These are phyloP conservation scores for Drosophila acutilabella DNA, from an alignment of 2,888 invertebrate species.

Conservation along the genomic window DNA sequence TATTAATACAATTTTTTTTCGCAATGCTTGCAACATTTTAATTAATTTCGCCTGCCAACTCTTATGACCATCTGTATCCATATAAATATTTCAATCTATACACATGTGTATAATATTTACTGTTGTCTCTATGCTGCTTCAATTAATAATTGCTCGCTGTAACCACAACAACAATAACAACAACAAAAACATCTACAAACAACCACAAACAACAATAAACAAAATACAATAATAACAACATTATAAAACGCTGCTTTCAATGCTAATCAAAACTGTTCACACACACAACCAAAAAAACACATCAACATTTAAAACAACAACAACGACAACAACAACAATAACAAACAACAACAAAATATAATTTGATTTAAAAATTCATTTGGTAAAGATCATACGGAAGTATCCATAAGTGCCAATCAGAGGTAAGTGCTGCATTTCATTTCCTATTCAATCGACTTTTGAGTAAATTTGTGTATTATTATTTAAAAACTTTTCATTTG, in stretches of 20 bases:
- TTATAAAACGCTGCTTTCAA: conserved; percentile 36
- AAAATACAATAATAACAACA: conserved; percentile 52
- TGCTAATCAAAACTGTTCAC: conserved; percentile 25
- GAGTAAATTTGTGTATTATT: not conserved
- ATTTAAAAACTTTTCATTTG: not conserved
- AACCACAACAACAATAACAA: conserved; percentile 57
- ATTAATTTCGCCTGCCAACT: conserved; percentile 50
- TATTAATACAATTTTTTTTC: conserved; percentile 15
- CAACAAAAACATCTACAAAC: conserved; percentile 38
- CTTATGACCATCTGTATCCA: conserved; percentile 39
- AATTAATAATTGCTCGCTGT: conserved; percentile 60
- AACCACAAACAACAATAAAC: conserved; percentile 40
- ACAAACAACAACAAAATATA: conserved; percentile 44
- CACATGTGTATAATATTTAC: conserved; percentile 48
- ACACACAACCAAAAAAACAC: conserved; percentile 32
- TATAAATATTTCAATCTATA: conserved; percentile 41
- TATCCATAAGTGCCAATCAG: conserved; percentile 84
- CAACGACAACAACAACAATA: conserved; percentile 36
- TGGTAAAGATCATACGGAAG: conserved; percentile 85
- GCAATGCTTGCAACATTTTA: conserved; percentile 49
- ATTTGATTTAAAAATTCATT: conserved; percentile 56
- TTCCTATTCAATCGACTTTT: conserved; percentile 1
- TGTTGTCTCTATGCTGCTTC: conserved; percentile 64
- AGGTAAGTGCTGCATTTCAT: conserved; percentile 81
- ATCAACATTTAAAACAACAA: conserved; percentile 34